Evolutionary conservation across 2,888 invertebrate species (phyloP).

Genomic region (Cryptocephalus primarius): DNA sequence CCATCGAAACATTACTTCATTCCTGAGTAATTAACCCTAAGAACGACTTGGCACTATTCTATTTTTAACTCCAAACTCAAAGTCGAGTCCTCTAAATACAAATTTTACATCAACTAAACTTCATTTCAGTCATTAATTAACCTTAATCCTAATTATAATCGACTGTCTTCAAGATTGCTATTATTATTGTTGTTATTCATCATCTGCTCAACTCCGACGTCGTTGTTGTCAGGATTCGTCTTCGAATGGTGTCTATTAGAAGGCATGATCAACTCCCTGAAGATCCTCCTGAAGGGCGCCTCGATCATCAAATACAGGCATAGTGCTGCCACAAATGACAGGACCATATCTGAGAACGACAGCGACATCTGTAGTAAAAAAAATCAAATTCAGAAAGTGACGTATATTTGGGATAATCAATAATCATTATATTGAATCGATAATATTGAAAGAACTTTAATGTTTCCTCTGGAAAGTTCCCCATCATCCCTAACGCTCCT

Average conservation of each 20-base stretch:
- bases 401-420: not conserved
- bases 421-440: no score
- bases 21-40: no score
- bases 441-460: no score
- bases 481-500: no score
- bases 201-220: slow-evolving; percentile 12
- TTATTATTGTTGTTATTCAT: slow-evolving; percentile 12
- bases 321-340: slow-evolving; percentile 40
- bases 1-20: no score
- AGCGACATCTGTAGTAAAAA: slow-evolving; percentile 35
- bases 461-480: no score
- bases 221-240: slow-evolving; percentile 4
- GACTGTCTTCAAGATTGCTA: slow-evolving; percentile 15
- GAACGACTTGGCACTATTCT: no score
- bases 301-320: slow-evolving; percentile 44
- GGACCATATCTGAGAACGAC: slow-evolving; percentile 39
- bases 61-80: no score
- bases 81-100: no score
- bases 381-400: not conserved
- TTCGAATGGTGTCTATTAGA: slow-evolving; percentile 1
- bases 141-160: slow-evolving; percentile 7
- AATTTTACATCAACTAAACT: no score
- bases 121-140: no score
- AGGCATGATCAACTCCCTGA: slow-evolving; percentile 29
- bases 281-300: slow-evolving; percentile 43